phyloP scores from a whole-genome alignment of 2,888 invertebrate species.

The Rapana venosa region DNA sequence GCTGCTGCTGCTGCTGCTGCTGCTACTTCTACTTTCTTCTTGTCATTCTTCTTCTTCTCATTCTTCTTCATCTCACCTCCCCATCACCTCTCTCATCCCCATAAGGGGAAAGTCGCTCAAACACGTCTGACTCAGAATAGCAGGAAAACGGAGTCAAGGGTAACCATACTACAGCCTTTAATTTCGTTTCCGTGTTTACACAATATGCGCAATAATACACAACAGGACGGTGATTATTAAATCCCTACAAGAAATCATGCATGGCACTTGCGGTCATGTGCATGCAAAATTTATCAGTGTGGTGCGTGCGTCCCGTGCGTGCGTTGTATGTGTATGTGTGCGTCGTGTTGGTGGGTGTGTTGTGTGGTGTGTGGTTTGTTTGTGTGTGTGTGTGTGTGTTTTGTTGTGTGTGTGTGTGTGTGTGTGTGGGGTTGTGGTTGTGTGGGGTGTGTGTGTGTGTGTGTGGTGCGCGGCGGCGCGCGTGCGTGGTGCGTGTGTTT shows the following conservation, averaged over 20 bases:
- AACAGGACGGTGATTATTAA: too few species aligned
- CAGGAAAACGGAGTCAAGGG: too few species aligned
- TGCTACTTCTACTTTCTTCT: neutral
- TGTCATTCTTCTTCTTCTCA: neutral
- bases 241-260: too few species aligned
- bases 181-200: too few species aligned
- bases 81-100: neutral
- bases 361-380: neutral
- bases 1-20: neutral
- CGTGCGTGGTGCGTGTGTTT: neutral
- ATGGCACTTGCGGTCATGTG: neutral
- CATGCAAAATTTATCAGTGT: neutral
- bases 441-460: neutral
- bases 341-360: slow-evolving; percentile 13
- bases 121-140: too few species aligned
- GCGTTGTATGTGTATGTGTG: neutral
- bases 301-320: too few species aligned
- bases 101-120: too few species aligned
- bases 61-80: neutral
- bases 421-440: neutral
- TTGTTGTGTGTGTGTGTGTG: neutral
- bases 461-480: neutral
- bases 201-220: too few species aligned
- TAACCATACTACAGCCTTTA: too few species aligned
- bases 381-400: neutral